phyloP scores from a whole-genome alignment of 1,140 invertebrate species.

The Hylaeus volcanicus region DNA sequence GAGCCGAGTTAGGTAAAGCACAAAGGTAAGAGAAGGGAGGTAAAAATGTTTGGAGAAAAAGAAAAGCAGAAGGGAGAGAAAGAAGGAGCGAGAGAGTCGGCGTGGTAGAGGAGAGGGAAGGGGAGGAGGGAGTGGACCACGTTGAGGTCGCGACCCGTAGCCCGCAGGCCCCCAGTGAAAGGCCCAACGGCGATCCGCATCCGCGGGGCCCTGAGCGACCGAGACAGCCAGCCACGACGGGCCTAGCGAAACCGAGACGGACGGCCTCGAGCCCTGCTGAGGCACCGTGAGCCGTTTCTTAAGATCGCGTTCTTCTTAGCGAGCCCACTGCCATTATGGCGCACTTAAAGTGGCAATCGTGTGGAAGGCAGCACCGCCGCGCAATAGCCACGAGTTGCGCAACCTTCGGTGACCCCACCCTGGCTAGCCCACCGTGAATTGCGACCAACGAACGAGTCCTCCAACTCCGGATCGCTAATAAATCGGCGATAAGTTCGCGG shows the following conservation, averaged over 20 bases:
- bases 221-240: slow-evolving; percentile 42
- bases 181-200: slow-evolving; percentile 76
- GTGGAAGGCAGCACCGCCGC: slow-evolving; percentile 69
- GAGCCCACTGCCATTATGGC: slow-evolving; percentile 71
- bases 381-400: slow-evolving; percentile 70
- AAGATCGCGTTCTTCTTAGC: slow-evolving; percentile 73
- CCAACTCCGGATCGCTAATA: slow-evolving; percentile 24
- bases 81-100: slow-evolving; percentile 22
- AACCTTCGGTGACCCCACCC: slow-evolving; percentile 71
- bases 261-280: slow-evolving; percentile 54
- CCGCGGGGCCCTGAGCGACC: slow-evolving; percentile 64
- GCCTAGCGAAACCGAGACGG: slow-evolving; percentile 53
- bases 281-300: slow-evolving; percentile 70
- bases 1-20: slow-evolving; percentile 59
- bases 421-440: slow-evolving; percentile 41
- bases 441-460: slow-evolving; percentile 27
- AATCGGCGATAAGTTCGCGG: slow-evolving; percentile 7
- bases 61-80: slow-evolving; percentile 46
- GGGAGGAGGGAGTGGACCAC: slow-evolving; percentile 68
- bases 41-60: slow-evolving; percentile 51
- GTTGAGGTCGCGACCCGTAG: slow-evolving; percentile 75
- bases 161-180: slow-evolving; percentile 71
- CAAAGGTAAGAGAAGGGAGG: slow-evolving; percentile 54
- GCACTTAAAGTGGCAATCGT: slow-evolving; percentile 76
- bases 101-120: slow-evolving; percentile 21